Evolutionary conservation across 2,113 vertebrate species (phyloP), one percentile per base, ranked within the genome.

Genomic region (Neolamprologus longior): DNA sequence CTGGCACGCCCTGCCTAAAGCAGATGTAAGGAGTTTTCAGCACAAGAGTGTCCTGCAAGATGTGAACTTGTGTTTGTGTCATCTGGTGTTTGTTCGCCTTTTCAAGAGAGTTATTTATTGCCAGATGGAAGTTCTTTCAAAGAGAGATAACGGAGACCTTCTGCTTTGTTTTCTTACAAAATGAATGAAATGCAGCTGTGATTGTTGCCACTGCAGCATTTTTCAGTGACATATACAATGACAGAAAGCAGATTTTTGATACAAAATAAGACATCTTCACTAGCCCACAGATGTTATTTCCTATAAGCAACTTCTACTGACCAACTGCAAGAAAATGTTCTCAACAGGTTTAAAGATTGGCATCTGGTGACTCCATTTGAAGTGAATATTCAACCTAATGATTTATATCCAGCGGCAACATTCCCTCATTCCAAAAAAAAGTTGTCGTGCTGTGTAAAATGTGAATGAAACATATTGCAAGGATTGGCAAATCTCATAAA

Each of bases 21-120:
- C 87, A 92, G 89, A 91, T 87, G 82, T 86, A 86, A 85, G 58
- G 68, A 37, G 63, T 63, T 89, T 50, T 84, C 33, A 45, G 9
- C 33, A 63, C 45, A 19, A 5, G 12, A 17, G 42, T 5, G 26
- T n/a, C 9, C n/a, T 33, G 6, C 6, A 9, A 13, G 13, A 52
- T 42, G 80, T 79, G 63, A 87, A 66, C 45, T 55, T 11, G 0
- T 4, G 33, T 21, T 28, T 4, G 66, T 55, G 9, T 76, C 54
- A 50, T 21, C 9, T 53, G 73, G 3, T 12, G 5, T 28, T 7
- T 84, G 8, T 78, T 53, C 1, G 7, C 57, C 14, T 10, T 54
- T 84, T 19, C 26, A 17, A 9, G 13, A 79, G 37, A 80, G 7
- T 42, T 13, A 58, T 53, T 47, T 40, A 35, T 88, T 9, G 35